Evolutionary conservation across 2,113 vertebrate genomes (phyloP).

Genomic region (Coreoperca whiteheadi): DNA sequence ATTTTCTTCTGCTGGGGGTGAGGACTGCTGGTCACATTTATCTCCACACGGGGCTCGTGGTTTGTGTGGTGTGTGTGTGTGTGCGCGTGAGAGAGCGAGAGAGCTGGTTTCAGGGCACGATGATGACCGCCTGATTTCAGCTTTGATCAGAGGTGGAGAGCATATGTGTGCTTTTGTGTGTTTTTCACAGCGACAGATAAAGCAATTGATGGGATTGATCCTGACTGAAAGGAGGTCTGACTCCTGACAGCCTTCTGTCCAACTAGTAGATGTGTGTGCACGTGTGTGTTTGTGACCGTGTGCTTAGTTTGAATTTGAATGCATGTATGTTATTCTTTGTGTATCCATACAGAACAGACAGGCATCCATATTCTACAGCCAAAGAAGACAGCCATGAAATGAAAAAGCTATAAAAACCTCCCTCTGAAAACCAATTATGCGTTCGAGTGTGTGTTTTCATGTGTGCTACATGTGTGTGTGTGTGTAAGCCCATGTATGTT

Average conservation of each 20-base stretch:
- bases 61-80: slow-evolving; percentile 57
- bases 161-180: slow-evolving; percentile 42
- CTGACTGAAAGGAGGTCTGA: slow-evolving; percentile 38
- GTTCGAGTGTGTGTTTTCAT: slow-evolving; percentile 10
- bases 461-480: not conserved
- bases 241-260: slow-evolving; percentile 17
- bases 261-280: not conserved
- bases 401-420: slow-evolving; percentile 36
- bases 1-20: slow-evolving; percentile 83
- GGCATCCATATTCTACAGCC: slow-evolving; percentile 19
- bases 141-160: slow-evolving; percentile 40
- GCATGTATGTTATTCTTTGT: slow-evolving; percentile 20
- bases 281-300: not conserved
- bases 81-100: slow-evolving; percentile 15
- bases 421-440: slow-evolving; percentile 51
- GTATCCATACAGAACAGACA: slow-evolving; percentile 20
- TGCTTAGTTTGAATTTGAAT: not conserved
- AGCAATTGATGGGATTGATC: slow-evolving; percentile 51
- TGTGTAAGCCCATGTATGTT: slow-evolving; percentile 21
- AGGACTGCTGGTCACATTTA: slow-evolving; percentile 81
- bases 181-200: slow-evolving; percentile 56
- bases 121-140: slow-evolving; percentile 68
- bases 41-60: slow-evolving; percentile 70
- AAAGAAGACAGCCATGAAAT: slow-evolving; percentile 56
- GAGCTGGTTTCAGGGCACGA: slow-evolving; percentile 44